Evolutionary conservation across 2,797 vertebrate genomes (phyloP).

Genomic region (Poecilia wingei): DNA sequence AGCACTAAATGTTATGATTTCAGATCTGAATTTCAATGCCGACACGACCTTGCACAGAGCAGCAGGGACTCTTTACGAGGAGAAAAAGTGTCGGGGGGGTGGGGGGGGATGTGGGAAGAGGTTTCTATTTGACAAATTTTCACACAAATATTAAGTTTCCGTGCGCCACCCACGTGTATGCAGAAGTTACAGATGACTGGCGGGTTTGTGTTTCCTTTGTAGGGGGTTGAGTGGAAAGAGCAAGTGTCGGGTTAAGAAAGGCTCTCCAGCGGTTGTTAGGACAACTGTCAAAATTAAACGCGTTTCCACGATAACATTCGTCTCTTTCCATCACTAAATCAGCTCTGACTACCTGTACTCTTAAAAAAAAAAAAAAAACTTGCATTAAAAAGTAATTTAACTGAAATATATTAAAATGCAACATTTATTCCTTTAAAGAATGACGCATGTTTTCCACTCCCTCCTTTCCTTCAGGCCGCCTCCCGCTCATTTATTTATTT

Average conservation of each 20-base stretch:
- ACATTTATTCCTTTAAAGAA: not conserved
- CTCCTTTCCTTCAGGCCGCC: conserved; percentile 9
- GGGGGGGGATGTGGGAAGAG: not conserved
- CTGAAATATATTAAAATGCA: not conserved
- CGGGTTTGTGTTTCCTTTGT: conserved; percentile 25
- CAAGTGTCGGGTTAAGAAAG: conserved; percentile 56
- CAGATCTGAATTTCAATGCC: not conserved
- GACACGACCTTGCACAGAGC: not conserved
- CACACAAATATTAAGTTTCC: not conserved
- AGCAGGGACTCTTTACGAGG: not conserved
- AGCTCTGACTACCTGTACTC: not conserved
- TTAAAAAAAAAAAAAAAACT: not conserved
- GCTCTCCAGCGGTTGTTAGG: conserved; percentile 19
- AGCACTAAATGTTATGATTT: not conserved
- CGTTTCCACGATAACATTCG: conserved; percentile 27
- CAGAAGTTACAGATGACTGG: conserved; percentile 31
- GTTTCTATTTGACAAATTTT: conserved; percentile 1
- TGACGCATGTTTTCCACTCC: not conserved
- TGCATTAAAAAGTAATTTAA: not conserved
- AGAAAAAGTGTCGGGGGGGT: not conserved
- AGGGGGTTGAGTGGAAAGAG: conserved; percentile 30
- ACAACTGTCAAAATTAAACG: conserved; percentile 38
- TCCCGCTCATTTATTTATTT: conserved; percentile 30
- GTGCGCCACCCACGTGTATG: conserved; percentile 2
- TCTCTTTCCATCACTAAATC: conserved; percentile 1